Conservation (phyloP, 1,140 invertebrate genomes). For the Drosophila suzukii region DNA sequence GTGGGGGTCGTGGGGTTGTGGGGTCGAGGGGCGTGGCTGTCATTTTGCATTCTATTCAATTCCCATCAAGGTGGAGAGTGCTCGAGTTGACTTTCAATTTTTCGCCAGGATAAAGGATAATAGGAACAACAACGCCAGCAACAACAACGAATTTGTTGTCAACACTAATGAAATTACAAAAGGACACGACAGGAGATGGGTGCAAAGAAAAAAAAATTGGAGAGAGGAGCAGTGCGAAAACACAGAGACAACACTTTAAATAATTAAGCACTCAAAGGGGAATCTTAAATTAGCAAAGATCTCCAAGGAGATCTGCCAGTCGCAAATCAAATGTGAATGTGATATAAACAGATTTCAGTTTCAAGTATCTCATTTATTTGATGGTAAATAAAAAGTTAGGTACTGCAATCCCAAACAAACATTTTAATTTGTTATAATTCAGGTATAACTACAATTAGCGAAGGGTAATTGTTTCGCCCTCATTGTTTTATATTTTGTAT, state of each 20-base stretch:
- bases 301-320: neutral
- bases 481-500: neutral
- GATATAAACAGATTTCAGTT: constrained; percentile 3
- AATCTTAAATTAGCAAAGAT: constrained; percentile 9
- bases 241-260: constrained; percentile 55
- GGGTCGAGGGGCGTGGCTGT: constrained; percentile 23
- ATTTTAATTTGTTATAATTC: too few relatives aligned
- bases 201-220: neutral
- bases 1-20: neutral
- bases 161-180: constrained; percentile 75
- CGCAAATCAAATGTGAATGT: neutral
- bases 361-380: neutral
- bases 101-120: constrained; percentile 42
- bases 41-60: constrained; percentile 55
- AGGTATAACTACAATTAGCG: too few relatives aligned
- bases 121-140: constrained; percentile 4
- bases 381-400: neutral
- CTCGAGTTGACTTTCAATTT: constrained; percentile 50
- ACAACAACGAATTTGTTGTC: constrained; percentile 41
- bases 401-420: too few relatives aligned
- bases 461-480: neutral
- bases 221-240: neutral
- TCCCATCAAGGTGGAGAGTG: constrained; percentile 39
- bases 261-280: constrained; percentile 53
- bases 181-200: constrained; percentile 2